These are phyloP conservation scores for Drosophila trichaetosa DNA, from an alignment of 2,888 invertebrate species.

Conservation along the genomic window DNA sequence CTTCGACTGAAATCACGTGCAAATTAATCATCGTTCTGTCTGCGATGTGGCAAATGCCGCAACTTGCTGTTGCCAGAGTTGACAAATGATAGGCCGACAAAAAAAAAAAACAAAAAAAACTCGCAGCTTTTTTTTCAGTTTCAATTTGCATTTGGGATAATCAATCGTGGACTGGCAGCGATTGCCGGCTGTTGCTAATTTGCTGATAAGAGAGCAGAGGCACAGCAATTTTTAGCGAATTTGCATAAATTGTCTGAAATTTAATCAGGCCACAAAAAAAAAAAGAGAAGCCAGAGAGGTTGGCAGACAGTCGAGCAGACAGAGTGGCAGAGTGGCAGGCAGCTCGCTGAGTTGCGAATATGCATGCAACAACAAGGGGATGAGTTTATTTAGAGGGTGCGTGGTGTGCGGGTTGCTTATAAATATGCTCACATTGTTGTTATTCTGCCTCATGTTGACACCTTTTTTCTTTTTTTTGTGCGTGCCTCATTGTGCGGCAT, in stretches of 20 bases:
- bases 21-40: slow-evolving; percentile 68
- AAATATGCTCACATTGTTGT: slow-evolving; percentile 37
- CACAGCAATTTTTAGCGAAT: slow-evolving; percentile 23
- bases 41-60: slow-evolving; percentile 31
- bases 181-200: slow-evolving; percentile 58
- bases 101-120: background rate
- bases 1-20: slow-evolving; percentile 50
- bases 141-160: slow-evolving; percentile 75
- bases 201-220: slow-evolving; percentile 49
- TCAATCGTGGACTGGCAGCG: slow-evolving; percentile 60
- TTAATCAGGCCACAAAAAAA: slow-evolving; percentile 11
- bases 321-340: background rate
- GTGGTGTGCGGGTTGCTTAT: slow-evolving; percentile 22
- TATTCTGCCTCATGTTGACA: slow-evolving; percentile 30
- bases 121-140: slow-evolving; percentile 27
- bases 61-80: slow-evolving; percentile 37
- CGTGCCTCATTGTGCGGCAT: slow-evolving; percentile 52
- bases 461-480: slow-evolving; percentile 36
- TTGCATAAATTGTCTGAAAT: slow-evolving; percentile 58
- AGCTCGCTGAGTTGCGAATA: slow-evolving; percentile 16
- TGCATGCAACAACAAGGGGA: slow-evolving; percentile 18
- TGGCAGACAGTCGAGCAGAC: background rate
- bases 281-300: background rate
- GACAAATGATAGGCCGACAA: slow-evolving; percentile 50
- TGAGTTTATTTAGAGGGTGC: slow-evolving; percentile 32